Conservation (phyloP, 30 jellyfish, hydroid and myxozoan genomes). For the Aurelia aurita region DNA sequence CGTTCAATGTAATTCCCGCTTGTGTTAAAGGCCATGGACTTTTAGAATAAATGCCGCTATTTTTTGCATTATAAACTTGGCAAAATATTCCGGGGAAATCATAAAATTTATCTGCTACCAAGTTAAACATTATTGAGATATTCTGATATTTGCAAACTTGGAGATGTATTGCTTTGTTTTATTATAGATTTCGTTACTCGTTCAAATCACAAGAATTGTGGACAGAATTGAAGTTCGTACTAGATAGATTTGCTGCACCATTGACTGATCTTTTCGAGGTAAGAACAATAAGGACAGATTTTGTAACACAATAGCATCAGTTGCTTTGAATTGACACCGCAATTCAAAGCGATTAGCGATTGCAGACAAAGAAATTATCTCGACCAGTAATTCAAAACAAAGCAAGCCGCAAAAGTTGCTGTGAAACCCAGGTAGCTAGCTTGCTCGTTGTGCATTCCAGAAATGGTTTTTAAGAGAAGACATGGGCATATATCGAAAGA, state of each 20-base stretch:
- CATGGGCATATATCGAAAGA: too few relatives aligned
- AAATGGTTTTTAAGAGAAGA: too few relatives aligned
- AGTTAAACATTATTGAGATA: neutral
- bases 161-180: neutral
- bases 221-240: constrained; percentile 86
- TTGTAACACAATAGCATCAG: too few relatives aligned
- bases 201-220: constrained; percentile 96
- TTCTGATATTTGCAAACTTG: neutral
- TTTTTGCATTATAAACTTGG: neutral
- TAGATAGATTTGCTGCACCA: constrained; percentile 94
- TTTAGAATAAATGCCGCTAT: neutral
- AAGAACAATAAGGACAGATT: neutral
- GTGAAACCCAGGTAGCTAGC: too few relatives aligned
- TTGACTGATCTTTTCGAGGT: constrained; percentile 86
- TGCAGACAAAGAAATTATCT: too few relatives aligned
- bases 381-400: too few relatives aligned
- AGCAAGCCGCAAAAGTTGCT: too few relatives aligned
- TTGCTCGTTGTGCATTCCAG: too few relatives aligned
- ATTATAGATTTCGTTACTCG: constrained; percentile 87
- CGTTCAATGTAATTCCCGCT: neutral
- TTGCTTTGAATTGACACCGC: too few relatives aligned
- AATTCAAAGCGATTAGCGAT: too few relatives aligned
- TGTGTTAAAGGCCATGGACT: neutral
- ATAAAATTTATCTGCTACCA: neutral
- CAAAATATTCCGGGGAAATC: too few relatives aligned